phyloP scores from a whole-genome alignment of 2,113 vertebrate genomes.

The Crotalus viridis region DNA sequence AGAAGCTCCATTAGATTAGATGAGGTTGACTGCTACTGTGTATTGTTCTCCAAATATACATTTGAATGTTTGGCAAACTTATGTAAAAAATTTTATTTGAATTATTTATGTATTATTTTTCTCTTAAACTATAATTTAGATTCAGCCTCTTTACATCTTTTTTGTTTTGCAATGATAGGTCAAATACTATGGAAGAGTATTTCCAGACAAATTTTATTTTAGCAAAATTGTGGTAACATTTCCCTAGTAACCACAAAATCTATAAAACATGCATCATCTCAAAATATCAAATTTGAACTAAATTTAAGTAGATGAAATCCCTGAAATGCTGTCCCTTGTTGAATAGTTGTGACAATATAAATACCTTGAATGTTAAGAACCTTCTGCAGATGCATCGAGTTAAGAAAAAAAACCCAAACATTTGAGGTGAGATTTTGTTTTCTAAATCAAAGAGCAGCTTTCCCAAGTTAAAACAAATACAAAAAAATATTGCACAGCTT shows the following conservation, averaged over 20 bases:
- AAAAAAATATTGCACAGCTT: constrained; percentile 65
- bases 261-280: constrained; percentile 41
- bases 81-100: constrained; percentile 49
- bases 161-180: constrained; percentile 27
- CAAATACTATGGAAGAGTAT: constrained; percentile 28
- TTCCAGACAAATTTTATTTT: constrained; percentile 36
- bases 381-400: constrained; percentile 26
- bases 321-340: neutral
- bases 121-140: constrained; percentile 7
- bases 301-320: constrained; percentile 2
- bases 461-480: constrained; percentile 59
- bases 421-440: constrained; percentile 48
- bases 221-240: constrained; percentile 37
- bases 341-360: constrained; percentile 16
- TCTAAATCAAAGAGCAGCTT: constrained; percentile 62
- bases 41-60: constrained; percentile 38
- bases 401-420: constrained; percentile 40
- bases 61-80: constrained; percentile 48
- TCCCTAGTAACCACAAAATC: neutral
- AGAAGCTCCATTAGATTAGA: constrained; percentile 23
- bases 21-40: constrained; percentile 30
- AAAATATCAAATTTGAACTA: constrained; percentile 43
- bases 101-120: constrained; percentile 41
- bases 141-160: constrained; percentile 22
- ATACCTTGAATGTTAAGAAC: neutral